Base-by-base conservation (phyloP, 2,113 vertebrate species). In the Anoplopoma fimbria region DNA sequence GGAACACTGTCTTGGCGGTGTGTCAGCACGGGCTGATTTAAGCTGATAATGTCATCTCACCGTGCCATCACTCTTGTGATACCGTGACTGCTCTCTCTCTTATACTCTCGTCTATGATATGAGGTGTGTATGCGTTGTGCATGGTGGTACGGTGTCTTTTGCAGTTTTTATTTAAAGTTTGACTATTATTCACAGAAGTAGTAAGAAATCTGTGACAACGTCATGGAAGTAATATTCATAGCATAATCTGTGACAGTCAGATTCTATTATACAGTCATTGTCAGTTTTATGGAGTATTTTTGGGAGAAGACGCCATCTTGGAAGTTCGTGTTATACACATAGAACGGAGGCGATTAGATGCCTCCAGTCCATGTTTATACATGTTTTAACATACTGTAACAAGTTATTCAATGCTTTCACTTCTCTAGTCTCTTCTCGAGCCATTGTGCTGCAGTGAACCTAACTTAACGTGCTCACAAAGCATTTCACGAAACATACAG, bases 21-120 rank as follows among this genome's bases (percentile, higher is more conserved):
- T 80, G 82, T 74, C 51, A 27, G 58, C 75, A 74, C 74, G 75
- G 79, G 64, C 69, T 79, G 86, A 88, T 92, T 85, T 51, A 88
- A 87, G 84, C 33, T 38, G 63, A 88, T 88, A 88, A 86, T 70
- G 76, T 86, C 64, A 77, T 83, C 68, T 77, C 40, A n/a, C 71
- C 64, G 68, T 69, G 81, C 80, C 85, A 72, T 69, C 64, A 45
- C 65, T 60, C 53, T 85, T 84, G 60, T 75, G 77, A 86, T 81
- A 42, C 55, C 55, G 67, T 29, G 69, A 58, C 77, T 73, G 68
- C 10, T 63, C 64, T 82, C 60, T 53, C 14, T 0, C 38, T 72
- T 81, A n/a, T 53, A 75, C 47, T 79, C 69, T 86, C 57, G 74
- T 80, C 42, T 71, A n/a, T 70, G 57, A 25, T 72, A 36, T 27